These are phyloP conservation scores for Trypoxylon attenuatum DNA, from an alignment of 2,888 invertebrate species.

Conservation along the genomic window DNA sequence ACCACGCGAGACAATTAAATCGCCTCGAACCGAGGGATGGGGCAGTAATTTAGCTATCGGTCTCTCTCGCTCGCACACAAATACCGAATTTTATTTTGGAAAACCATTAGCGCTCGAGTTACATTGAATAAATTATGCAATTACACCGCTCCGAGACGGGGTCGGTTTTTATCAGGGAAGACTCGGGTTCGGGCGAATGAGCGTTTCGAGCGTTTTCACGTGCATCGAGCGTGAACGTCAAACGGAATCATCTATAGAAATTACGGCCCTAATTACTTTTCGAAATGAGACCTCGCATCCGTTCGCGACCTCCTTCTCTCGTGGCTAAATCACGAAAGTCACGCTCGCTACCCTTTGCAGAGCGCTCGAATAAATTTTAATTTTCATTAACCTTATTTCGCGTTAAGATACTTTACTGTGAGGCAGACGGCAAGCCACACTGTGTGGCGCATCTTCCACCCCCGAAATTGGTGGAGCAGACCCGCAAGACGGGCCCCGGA, in stretches of 20 bases:
- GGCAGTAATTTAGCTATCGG: conserved; percentile 25
- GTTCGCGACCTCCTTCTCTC: not conserved
- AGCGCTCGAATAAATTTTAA: not conserved
- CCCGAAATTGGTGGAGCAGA: not conserved
- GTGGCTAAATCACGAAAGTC: not conserved
- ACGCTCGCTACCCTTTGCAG: not conserved
- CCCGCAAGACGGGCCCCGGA: conserved; percentile 19
- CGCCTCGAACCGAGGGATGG: conserved; percentile 11
- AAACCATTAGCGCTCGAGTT: conserved; percentile 30
- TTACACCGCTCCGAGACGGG: conserved; percentile 9
- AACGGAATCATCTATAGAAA: not conserved
- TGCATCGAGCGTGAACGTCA: not conserved
- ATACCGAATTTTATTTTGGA: conserved; percentile 32
- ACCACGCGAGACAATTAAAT: conserved; percentile 27
- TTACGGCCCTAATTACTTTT: conserved; percentile 22
- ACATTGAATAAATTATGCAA: conserved; percentile 32
- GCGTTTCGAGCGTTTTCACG: no score
- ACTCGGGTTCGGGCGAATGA: no score
- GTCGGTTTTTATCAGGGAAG: no score
- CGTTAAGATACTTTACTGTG: not conserved
- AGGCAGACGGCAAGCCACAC: not conserved
- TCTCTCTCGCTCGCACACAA: conserved; percentile 1
- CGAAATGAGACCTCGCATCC: not conserved
- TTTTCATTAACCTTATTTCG: not conserved
- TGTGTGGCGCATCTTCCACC: not conserved